Evolutionary conservation across 1,140 invertebrate species (phyloP).

Genomic region (Leptestheria dahalacensis): DNA sequence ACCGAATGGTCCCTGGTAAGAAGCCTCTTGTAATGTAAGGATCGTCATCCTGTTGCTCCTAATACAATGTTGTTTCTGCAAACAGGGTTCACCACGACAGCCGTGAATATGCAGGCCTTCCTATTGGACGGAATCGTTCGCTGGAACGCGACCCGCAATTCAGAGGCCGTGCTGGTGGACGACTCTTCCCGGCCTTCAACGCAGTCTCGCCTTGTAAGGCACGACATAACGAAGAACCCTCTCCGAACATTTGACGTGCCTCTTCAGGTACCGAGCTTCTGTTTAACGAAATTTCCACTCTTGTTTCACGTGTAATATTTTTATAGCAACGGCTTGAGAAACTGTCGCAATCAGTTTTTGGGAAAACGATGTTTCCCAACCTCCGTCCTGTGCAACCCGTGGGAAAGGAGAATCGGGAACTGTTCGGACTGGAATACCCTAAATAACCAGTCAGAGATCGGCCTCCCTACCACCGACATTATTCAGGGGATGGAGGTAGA

Average conservation of each 20-base stretch:
- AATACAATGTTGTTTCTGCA: slow-evolving; percentile 1
- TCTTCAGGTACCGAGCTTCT: neutral
- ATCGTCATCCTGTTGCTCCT: neutral
- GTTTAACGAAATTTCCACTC: too few relatives aligned
- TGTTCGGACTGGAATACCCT: neutral
- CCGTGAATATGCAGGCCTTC: neutral
- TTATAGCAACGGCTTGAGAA: neutral
- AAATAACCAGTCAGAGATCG: neutral
- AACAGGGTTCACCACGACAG: neutral
- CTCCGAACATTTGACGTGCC: neutral
- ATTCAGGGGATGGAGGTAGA: neutral
- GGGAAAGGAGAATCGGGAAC: neutral
- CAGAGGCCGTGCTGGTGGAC: neutral
- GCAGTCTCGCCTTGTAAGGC: neutral
- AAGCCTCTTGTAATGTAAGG: neutral
- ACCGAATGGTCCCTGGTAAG: slow-evolving; percentile 1
- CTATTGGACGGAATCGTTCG: neutral
- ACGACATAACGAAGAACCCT: neutral
- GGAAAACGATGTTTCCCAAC: neutral
- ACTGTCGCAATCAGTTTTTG: neutral
- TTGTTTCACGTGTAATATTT: too few relatives aligned
- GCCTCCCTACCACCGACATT: neutral
- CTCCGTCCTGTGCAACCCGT: neutral
- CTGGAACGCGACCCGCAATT: neutral
- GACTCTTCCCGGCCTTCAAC: neutral